A percentile compares a stretch with the other conserved stretches of the same genome.
Conservation (phyloP, 2,797 vertebrate genomes). For the Margarornis squamiger region DNA sequence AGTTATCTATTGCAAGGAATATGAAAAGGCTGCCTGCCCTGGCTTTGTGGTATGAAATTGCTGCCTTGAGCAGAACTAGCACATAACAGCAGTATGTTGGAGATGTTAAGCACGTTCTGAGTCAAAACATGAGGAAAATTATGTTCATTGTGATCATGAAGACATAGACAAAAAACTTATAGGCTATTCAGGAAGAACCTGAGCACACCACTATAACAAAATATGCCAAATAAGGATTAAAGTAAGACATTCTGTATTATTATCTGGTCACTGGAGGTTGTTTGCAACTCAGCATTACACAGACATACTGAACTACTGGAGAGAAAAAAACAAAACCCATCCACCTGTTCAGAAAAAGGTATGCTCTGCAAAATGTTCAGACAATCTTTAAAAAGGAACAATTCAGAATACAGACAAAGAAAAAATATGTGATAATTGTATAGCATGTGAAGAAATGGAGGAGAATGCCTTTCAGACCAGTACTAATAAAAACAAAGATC, state of each 20-base stretch:
- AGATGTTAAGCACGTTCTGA: not conserved
- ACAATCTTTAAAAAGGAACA: not conserved
- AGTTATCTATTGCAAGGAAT: not conserved
- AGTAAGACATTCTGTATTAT: not conserved
- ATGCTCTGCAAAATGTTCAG: not conserved
- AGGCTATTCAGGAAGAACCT: not conserved
- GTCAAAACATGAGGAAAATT: not conserved
- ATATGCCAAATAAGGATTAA: not conserved
- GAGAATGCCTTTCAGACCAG: not conserved
- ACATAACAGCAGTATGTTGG: not conserved
- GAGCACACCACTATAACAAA: not conserved
- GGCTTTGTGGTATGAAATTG: not conserved
- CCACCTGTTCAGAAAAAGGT: not conserved
- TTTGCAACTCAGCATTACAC: not conserved
- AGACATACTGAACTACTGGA: not conserved
- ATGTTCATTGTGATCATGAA: not conserved
- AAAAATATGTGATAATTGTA: not conserved
- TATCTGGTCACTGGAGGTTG: not conserved
- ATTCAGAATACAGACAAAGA: not conserved
- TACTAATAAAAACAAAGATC: not conserved
- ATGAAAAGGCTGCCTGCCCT: not conserved
- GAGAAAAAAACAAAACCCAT: not conserved
- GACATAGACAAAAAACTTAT: not conserved
- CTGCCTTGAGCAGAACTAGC: not conserved
- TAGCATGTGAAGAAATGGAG: not conserved